A percentile compares a stretch with the other conserved stretches of the same genome.
Conservation (phyloP, 2,888 invertebrate genomes). For the Cryptophagus acutangulus region DNA sequence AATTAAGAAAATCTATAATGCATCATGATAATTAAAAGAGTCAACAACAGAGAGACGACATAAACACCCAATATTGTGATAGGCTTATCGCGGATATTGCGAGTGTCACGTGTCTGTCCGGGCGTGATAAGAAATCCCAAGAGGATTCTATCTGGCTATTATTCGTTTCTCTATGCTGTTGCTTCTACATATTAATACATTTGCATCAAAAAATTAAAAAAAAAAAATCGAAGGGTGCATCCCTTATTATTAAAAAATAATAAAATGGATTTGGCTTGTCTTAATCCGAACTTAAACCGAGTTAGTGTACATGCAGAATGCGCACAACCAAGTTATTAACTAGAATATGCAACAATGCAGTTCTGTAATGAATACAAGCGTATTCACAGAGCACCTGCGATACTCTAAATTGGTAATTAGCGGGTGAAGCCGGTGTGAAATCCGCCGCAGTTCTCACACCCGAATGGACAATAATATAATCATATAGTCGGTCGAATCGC, state of each 20-base stretch:
- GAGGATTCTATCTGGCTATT: too few relatives aligned
- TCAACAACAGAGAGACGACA: conserved; percentile 30
- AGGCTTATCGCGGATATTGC: conserved; percentile 26
- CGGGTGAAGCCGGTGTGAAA: conserved; percentile 49
- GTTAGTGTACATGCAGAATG: conserved; percentile 24
- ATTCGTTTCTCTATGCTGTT: conserved; percentile 1
- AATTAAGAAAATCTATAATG: conserved; percentile 6
- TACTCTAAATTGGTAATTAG: conserved; percentile 49
- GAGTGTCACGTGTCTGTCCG: conserved; percentile 34
- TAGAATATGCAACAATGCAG: conserved; percentile 43
- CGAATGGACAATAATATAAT: conserved; percentile 47
- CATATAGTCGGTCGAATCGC: too few relatives aligned
- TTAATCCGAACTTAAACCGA: too few relatives aligned
- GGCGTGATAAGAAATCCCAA: conserved; percentile 35
- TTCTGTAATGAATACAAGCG: conserved; percentile 42
- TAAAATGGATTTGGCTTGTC: too few relatives aligned
- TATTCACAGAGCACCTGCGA: conserved; percentile 43
- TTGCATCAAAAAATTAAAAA: too few relatives aligned
- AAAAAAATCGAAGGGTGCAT: too few relatives aligned
- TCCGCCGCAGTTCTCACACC: conserved; percentile 47
- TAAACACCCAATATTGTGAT: conserved; percentile 27
- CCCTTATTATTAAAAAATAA: too few relatives aligned
- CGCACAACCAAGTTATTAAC: conserved; percentile 41
- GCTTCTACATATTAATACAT: not conserved
- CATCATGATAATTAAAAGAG: conserved; percentile 22